phyloP scores from a whole-genome alignment of 2,888 invertebrate species.

The Synergus gifuensis region DNA sequence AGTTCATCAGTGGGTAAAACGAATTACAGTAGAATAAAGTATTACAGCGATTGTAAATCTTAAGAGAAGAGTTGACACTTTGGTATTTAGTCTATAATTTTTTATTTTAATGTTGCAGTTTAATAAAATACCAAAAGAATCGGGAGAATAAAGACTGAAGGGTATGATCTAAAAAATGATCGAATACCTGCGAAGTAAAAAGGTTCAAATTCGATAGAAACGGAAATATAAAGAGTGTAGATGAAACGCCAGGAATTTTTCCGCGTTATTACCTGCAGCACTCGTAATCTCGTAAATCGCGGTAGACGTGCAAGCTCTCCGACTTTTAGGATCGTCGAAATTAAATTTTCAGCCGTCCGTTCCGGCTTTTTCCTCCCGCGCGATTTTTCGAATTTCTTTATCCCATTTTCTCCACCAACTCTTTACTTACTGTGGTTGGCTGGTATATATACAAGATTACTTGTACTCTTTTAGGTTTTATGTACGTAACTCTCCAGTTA shows the following conservation, averaged over 20 bases:
- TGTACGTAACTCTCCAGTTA: constrained; percentile 23
- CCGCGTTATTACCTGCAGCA: constrained; percentile 33
- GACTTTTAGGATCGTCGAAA: constrained; percentile 58
- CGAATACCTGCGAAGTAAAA: not conserved
- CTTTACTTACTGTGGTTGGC: constrained; percentile 19
- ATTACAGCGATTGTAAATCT: too few species aligned
- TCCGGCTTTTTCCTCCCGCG: constrained; percentile 40
- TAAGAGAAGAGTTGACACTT: too few species aligned
- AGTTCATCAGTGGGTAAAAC: not conserved
- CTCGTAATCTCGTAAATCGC: constrained; percentile 55
- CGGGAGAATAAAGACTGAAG: not conserved
- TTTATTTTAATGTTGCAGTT: not conserved
- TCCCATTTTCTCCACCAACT: constrained; percentile 45
- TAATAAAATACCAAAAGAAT: not conserved
- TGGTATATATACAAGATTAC: constrained; percentile 16
- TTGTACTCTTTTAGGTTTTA: too few species aligned
- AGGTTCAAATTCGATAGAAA: constrained; percentile 4
- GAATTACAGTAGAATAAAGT: not conserved
- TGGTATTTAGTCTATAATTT: not conserved
- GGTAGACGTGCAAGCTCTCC: constrained; percentile 42
- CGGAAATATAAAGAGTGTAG: constrained; percentile 11
- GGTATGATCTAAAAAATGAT: not conserved
- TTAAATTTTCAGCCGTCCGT: constrained; percentile 64
- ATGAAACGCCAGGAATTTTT: constrained; percentile 19
- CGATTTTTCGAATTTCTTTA: constrained; percentile 39